Evolutionary conservation across 2,888 invertebrate species (phyloP).

Genomic region (Drosophila mimica): DNA sequence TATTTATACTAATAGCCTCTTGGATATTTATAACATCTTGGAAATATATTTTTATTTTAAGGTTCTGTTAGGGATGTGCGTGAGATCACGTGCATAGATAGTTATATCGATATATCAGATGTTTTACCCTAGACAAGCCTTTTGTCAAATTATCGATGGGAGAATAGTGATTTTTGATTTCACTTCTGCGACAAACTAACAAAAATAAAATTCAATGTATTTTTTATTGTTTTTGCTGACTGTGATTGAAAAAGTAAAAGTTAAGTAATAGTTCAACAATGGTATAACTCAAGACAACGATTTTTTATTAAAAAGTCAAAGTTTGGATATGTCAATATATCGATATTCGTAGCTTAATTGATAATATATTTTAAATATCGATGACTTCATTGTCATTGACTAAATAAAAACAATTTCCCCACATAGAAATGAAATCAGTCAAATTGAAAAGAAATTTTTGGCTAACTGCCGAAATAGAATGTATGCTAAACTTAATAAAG

Average conservation of each 20-base stretch:
- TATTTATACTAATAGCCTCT: neutral
- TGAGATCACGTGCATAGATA: conserved; percentile 18
- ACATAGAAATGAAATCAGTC: conserved; percentile 66
- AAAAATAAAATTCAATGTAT: neutral
- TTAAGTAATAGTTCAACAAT: neutral
- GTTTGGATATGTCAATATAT: neutral
- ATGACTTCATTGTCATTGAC: neutral
- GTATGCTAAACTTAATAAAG: conserved; percentile 78
- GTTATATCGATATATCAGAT: conserved; percentile 10
- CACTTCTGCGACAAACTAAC: neutral
- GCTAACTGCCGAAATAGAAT: conserved; percentile 79
- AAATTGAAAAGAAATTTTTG: conserved; percentile 81
- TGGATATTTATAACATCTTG: conserved; percentile 37
- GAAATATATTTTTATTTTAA: conserved; percentile 15
- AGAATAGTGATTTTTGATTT: neutral
- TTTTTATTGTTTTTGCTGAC: neutral
- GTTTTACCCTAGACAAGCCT: neutral
- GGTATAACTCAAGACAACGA: neutral
- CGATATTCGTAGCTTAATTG: neutral
- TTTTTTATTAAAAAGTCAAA: neutral
- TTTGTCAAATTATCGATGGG: neutral
- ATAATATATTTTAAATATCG: neutral
- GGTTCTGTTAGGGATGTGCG: conserved; percentile 27
- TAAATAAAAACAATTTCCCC: conserved; percentile 1
- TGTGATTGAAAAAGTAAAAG: neutral